Evolutionary conservation across 2,888 invertebrate genomes (phyloP).

Genomic region (Allacma fusca): DNA sequence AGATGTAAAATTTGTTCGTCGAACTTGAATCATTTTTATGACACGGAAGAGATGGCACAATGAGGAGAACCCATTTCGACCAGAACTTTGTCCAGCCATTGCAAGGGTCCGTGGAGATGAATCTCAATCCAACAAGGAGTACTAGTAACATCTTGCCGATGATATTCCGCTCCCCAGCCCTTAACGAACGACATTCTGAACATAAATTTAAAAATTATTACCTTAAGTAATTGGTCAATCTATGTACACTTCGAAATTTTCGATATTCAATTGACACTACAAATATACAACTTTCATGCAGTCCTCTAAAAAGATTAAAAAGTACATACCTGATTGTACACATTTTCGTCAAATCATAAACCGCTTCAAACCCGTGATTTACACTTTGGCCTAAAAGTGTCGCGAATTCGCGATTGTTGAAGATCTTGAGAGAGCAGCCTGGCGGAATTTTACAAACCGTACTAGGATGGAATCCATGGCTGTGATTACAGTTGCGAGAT

Average conservation of each 20-base stretch:
- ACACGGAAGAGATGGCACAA: constrained; percentile 95
- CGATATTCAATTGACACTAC: no score
- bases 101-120: constrained; percentile 95
- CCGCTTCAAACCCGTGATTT: constrained; percentile 97
- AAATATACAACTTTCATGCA: no score
- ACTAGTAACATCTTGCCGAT: constrained; percentile 97
- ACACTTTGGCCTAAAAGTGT: constrained; percentile 94
- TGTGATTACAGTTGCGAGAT: constrained; percentile 97
- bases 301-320: not conserved
- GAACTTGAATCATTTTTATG: constrained; percentile 67
- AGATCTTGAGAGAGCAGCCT: constrained; percentile 95
- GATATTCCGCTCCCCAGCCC: constrained; percentile 99
- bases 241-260: no score
- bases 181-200: constrained; percentile 96
- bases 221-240: no score
- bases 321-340: constrained; percentile 83
- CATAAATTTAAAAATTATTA: not conserved
- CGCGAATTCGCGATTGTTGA: constrained; percentile 98
- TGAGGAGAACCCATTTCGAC: constrained; percentile 99
- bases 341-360: constrained; percentile 99
- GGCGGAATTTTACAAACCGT: constrained; percentile 99
- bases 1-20: constrained; percentile 2
- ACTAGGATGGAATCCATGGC: constrained; percentile 97
- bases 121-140: constrained; percentile 99
- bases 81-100: constrained; percentile 98